Base-by-base conservation (phyloP, 2,797 vertebrate species). In the Capromys pilorides region DNA sequence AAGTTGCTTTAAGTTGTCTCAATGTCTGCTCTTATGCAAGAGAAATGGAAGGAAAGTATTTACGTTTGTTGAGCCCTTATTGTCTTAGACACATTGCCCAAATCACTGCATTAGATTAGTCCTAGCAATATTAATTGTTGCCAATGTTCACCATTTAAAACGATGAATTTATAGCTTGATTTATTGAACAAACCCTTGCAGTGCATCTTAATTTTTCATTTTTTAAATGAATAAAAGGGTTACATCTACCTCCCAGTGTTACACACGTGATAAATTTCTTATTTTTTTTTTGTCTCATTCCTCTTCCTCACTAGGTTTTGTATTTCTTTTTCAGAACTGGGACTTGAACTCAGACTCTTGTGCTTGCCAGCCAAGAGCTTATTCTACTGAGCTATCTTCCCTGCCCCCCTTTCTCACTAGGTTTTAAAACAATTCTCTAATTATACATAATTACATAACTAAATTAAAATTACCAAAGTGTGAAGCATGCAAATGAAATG, bases 41-140 rank as follows among this genome's bases (percentile, higher is more conserved):
- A 88, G 26, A 94, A 96, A 75, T 45, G 11, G n/a, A 66, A 94
- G 33, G 12, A 86, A 91, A 71, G 49, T 66, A 82, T 75, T 83
- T 33, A 51, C 28, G 26, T 81, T 1, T 85, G 51, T 75, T 45
- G 57, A 96, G 13, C 4, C 75, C 7, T 83, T 87, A 8, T 67
- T 91, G 39, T 86, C 61, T 73, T 84, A 95, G 79, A 69, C 5
- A 39, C 36, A 88, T 86, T 73, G 54, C 21, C 21, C 8, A 77
- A 94, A 90, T 86, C 12, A 85, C 82, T 94, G 85, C 31, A 62
- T 85, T 86, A 51, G 67, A 8, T 75, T 88, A 21, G 51, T 93
- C 51, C 79, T 6, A 88, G 39, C 39, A 73, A 69, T 31, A 19
- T 12, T 87, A 81, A 61, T 87, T 75, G 75, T 67, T 90, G 66